Conservation (phyloP, 2,797 vertebrate genomes). For the Menidia menidia region DNA sequence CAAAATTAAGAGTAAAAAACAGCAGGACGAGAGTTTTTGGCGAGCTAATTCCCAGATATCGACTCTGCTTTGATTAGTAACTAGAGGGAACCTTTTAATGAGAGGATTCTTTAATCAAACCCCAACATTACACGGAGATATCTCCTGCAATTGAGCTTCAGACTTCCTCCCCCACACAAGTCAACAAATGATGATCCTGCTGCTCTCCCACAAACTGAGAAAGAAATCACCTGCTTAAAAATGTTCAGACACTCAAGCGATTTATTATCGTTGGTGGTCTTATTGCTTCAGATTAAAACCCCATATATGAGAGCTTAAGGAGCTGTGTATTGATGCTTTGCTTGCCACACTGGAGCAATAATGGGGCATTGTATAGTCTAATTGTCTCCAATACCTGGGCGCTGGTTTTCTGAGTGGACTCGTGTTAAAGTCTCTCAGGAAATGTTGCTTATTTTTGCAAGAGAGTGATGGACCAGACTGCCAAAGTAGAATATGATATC, state of each 20-base stretch:
- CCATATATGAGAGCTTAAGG: slow-evolving; percentile 44
- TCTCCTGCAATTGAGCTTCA: slow-evolving; percentile 36
- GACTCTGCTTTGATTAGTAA: slow-evolving; percentile 79
- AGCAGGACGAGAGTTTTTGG: slow-evolving; percentile 66
- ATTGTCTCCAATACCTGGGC: slow-evolving; percentile 45
- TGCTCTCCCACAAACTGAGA: slow-evolving; percentile 53
- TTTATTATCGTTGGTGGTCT: slow-evolving; percentile 47
- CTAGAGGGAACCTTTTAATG: slow-evolving; percentile 84
- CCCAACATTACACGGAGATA: slow-evolving; percentile 67
- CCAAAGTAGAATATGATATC: slow-evolving; percentile 28
- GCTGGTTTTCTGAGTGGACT: slow-evolving; percentile 30
- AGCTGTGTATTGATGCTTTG: slow-evolving; percentile 42
- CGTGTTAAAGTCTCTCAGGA: slow-evolving; percentile 27
- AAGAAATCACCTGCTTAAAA: slow-evolving; percentile 54
- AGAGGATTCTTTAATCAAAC: slow-evolving; percentile 81
- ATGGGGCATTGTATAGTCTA: slow-evolving; percentile 33
- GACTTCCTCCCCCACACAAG: slow-evolving; percentile 46
- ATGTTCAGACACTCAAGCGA: slow-evolving; percentile 46
- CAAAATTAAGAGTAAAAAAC: slow-evolving; percentile 55
- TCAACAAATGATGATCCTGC: slow-evolving; percentile 65
- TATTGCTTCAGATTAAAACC: slow-evolving; percentile 59
- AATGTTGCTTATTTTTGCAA: slow-evolving; percentile 50
- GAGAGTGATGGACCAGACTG: slow-evolving; percentile 14
- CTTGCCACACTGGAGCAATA: slow-evolving; percentile 43
- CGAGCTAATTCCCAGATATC: slow-evolving; percentile 76